phyloP scores from a whole-genome alignment of 2,888 invertebrate species.

The Julus scandinavius region DNA sequence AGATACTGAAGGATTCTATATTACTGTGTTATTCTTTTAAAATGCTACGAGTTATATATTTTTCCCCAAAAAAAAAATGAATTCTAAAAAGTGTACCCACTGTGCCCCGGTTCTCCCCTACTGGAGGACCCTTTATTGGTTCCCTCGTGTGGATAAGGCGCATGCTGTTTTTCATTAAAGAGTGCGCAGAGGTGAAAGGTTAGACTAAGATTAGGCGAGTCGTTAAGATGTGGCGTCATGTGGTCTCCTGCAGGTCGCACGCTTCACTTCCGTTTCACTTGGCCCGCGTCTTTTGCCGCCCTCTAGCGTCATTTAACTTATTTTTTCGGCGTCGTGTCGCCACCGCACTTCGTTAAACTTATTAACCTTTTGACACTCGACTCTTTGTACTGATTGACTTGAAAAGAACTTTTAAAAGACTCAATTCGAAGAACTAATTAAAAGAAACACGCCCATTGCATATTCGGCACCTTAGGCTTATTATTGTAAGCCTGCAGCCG shows the following conservation, averaged over 20 bases:
- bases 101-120: too few relatives aligned
- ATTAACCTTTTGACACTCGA: background rate
- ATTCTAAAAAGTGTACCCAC: too few relatives aligned
- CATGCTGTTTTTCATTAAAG: constrained; percentile 15
- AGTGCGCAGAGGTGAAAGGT: background rate
- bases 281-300: background rate
- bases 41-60: too few relatives aligned
- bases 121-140: too few relatives aligned
- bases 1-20: too few relatives aligned
- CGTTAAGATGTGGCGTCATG: constrained; percentile 16
- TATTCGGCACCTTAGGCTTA: background rate
- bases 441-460: background rate
- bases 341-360: constrained; percentile 33
- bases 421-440: constrained; percentile 37
- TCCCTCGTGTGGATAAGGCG: too few relatives aligned
- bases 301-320: background rate
- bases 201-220: constrained; percentile 13
- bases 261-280: background rate
- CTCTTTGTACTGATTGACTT: background rate
- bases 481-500: background rate
- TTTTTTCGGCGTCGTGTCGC: constrained; percentile 10
- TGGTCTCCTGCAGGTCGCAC: background rate
- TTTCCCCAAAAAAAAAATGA: too few relatives aligned
- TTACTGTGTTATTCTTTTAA: too few relatives aligned
- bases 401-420: background rate